phyloP scores from a whole-genome alignment of 37 sponge, comb jelly and placozoan species.

The Ianthella basta region DNA sequence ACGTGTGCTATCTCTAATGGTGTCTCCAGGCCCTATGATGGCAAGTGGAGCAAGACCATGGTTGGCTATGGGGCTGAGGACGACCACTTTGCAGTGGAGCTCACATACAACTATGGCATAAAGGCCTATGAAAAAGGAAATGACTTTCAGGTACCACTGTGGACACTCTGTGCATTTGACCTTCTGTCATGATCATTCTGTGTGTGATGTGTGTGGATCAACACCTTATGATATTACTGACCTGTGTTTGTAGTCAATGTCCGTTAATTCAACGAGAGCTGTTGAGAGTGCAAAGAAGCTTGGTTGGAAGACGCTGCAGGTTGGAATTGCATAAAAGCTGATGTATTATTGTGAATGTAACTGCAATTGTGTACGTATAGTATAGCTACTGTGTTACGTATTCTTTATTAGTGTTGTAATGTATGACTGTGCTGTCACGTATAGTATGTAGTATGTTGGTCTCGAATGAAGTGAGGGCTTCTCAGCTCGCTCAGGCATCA shows the following conservation, averaged over 20 bases:
- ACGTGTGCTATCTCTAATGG: too few relatives aligned
- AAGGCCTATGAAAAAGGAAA: slow-evolving; percentile 71
- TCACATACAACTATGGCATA: slow-evolving; percentile 90
- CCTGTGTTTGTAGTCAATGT: slow-evolving; percentile 37
- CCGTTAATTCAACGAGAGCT: slow-evolving; percentile 44
- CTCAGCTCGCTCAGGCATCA: too few relatives aligned
- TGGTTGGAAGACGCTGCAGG: slow-evolving; percentile 3
- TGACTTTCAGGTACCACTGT: slow-evolving; percentile 25
- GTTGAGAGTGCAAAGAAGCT: slow-evolving; percentile 25
- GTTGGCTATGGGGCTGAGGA: slow-evolving; percentile 85
- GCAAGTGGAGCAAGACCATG: slow-evolving; percentile 88
- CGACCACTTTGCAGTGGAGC: slow-evolving; percentile 80
- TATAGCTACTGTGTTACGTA: neutral
- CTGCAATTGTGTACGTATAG: neutral
- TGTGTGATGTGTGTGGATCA: neutral
- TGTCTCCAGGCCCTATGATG: slow-evolving; percentile 76
- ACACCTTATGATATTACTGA: neutral
- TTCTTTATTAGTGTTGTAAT: neutral
- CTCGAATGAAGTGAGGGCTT: too few relatives aligned
- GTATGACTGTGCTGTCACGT: too few relatives aligned
- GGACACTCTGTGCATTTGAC: slow-evolving; percentile 10
- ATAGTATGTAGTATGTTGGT: too few relatives aligned
- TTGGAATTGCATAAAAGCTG: neutral
- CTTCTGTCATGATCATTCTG: neutral
- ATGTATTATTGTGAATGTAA: slow-evolving; percentile 19